These are phyloP conservation scores for Drosophila atripex DNA, from an alignment of 2,888 invertebrate species.

Conservation along the genomic window DNA sequence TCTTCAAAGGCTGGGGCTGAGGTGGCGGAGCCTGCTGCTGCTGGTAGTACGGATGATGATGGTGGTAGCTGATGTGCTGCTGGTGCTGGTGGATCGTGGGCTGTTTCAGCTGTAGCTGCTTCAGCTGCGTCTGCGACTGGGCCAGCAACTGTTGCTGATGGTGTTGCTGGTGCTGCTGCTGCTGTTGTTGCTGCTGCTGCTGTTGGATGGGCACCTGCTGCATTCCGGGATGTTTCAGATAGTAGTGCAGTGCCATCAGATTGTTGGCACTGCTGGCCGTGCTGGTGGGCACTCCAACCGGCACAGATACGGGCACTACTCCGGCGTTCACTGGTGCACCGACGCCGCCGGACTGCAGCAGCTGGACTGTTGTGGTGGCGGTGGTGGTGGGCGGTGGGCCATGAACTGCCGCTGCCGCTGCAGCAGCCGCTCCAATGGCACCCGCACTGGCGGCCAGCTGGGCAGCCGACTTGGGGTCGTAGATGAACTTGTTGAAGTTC, in stretches of 20 bases:
- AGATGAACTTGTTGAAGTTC: constrained; percentile 81
- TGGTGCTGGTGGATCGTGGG: constrained; percentile 81
- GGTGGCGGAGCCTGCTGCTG: constrained; percentile 57
- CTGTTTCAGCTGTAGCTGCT: constrained; percentile 79
- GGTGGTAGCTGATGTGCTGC: constrained; percentile 73
- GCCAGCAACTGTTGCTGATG: constrained; percentile 69
- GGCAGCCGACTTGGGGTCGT: constrained; percentile 75
- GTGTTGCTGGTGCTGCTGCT: constrained; percentile 55
- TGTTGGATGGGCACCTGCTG: constrained; percentile 49
- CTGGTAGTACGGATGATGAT: constrained; percentile 80
- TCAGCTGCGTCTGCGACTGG: constrained; percentile 80
- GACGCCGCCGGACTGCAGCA: constrained; percentile 39
- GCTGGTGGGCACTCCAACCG: constrained; percentile 26
- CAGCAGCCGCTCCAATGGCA: constrained; percentile 67
- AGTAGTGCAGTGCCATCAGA: constrained; percentile 81
- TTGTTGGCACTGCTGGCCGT: constrained; percentile 62
- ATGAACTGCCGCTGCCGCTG: constrained; percentile 53
- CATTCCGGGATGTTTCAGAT: constrained; percentile 79
- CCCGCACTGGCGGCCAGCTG: constrained; percentile 72
- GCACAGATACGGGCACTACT: constrained; percentile 38
- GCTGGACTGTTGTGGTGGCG: constrained; percentile 52
- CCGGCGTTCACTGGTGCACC: constrained; percentile 37
- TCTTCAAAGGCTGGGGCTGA: constrained; percentile 46
- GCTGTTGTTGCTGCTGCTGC: constrained; percentile 35
- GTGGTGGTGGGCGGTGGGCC: constrained; percentile 43